Percentiles rank a stretch among this genome's conserved stretches.
Evolutionary conservation across 2,888 invertebrate species (phyloP).

Genomic region (Gonocerus acuteangulatus): DNA sequence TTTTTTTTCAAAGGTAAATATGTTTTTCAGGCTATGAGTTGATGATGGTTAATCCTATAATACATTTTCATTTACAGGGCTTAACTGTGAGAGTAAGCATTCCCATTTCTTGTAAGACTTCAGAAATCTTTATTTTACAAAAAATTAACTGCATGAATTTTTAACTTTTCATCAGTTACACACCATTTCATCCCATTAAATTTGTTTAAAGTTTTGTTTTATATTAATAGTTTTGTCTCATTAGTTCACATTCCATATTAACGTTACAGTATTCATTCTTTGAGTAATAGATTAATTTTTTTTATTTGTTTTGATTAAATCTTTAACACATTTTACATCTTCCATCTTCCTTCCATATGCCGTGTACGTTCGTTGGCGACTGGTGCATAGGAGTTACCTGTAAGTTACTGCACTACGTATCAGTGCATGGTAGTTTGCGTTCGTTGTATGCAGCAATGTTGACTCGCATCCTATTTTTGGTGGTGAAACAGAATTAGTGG

Average conservation of each 20-base stretch:
- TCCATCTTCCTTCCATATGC: constrained; percentile 18
- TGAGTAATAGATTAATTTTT: background rate
- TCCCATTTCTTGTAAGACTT: constrained; percentile 32
- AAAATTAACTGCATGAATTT: constrained; percentile 18
- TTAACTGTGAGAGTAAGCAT: constrained; percentile 38
- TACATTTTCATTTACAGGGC: constrained; percentile 36
- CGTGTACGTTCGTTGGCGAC: constrained; percentile 17
- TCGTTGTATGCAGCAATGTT: background rate
- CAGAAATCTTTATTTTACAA: constrained; percentile 16
- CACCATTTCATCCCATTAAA: background rate
- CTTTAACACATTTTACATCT: constrained; percentile 18
- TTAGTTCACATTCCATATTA: background rate
- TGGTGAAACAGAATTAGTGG: background rate
- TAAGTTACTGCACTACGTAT: constrained; percentile 44
- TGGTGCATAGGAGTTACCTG: constrained; percentile 39
- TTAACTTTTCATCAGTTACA: background rate
- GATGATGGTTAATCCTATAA: constrained; percentile 5
- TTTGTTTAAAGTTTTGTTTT: background rate
- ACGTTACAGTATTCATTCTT: too few relatives aligned
- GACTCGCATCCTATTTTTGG: background rate
- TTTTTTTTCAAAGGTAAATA: too few relatives aligned
- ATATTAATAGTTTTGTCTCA: background rate
- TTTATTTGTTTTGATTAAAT: too few relatives aligned
- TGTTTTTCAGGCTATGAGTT: too few relatives aligned
- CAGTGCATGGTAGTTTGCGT: constrained; percentile 39